Percentiles rank a stretch among this genome's conserved stretches.
Evolutionary conservation across 2,797 vertebrate genomes (phyloP).

Genomic region (Hypotaenidia okinawae): DNA sequence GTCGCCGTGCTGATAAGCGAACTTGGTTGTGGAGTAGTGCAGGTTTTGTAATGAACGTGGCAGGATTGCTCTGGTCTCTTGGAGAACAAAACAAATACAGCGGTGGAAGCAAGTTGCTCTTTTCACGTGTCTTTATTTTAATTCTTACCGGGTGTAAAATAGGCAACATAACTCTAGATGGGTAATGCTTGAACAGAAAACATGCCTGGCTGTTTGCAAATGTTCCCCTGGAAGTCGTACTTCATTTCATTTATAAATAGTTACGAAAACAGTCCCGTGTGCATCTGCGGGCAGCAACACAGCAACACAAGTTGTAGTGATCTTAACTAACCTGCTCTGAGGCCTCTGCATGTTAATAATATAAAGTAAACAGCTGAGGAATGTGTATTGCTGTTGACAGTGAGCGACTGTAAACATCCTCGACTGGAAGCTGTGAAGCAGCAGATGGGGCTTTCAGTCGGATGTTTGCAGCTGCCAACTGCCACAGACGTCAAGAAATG

Average conservation of each 20-base stretch:
- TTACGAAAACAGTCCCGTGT: rapidly evolving
- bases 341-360: conserved; percentile 44
- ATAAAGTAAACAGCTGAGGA: conserved; percentile 64
- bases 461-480: conserved; percentile 99
- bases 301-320: not conserved
- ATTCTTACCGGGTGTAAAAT: not conserved
- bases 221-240: not conserved
- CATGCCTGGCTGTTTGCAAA: not conserved
- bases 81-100: not conserved
- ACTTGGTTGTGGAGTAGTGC: not conserved
- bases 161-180: not conserved
- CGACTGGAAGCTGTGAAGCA: conserved; percentile 98
- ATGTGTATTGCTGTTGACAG: conserved; percentile 83
- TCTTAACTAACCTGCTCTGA: conserved; percentile 50
- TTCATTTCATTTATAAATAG: not conserved
- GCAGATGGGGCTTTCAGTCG: conserved; percentile 96
- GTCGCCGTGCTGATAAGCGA: not conserved
- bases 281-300: not conserved
- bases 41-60: not conserved
- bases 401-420: conserved; percentile 99
- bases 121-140: not conserved
- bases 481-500: conserved; percentile 85
- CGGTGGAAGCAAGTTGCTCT: not conserved
- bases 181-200: not conserved
- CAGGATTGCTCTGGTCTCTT: not conserved